Evolutionary conservation across 2,113 vertebrate genomes (phyloP).

Genomic region (Gymnorhina tibicen): DNA sequence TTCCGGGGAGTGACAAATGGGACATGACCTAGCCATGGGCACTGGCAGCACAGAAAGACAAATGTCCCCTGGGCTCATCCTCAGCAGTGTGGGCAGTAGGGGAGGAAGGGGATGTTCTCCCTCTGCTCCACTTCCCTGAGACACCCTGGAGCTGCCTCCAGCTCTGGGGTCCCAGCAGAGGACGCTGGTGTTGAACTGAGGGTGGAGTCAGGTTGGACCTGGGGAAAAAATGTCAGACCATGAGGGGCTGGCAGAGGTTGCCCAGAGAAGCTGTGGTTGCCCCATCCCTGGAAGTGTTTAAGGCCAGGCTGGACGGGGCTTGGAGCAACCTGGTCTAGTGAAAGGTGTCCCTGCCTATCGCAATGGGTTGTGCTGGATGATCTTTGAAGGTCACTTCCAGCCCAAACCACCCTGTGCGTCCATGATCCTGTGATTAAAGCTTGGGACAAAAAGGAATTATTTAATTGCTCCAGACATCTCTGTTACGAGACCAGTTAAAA

Average conservation of each 20-base stretch:
- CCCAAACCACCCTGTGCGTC: neutral
- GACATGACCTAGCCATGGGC: rapidly evolving
- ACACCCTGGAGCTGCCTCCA: neutral
- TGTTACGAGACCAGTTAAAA: neutral
- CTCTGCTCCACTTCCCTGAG: neutral
- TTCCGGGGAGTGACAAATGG: neutral
- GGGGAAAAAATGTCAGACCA: neutral
- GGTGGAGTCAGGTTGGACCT: neutral
- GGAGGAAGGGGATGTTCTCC: neutral
- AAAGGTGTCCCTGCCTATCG: rapidly evolving
- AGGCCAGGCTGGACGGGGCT: rapidly evolving
- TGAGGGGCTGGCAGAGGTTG: neutral
- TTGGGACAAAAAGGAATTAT: neutral
- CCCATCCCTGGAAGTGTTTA: neutral
- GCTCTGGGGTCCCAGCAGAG: neutral
- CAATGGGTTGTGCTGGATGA: neutral
- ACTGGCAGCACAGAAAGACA: neutral
- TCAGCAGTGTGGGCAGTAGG: neutral
- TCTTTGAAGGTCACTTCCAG: neutral
- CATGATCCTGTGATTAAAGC: neutral
- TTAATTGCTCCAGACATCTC: neutral
- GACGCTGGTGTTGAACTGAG: neutral
- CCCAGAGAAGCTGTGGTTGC: neutral
- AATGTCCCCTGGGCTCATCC: neutral
- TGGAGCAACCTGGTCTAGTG: neutral